phyloP scores from a whole-genome alignment of 2,797 vertebrate species.

The Danio kyathit region DNA sequence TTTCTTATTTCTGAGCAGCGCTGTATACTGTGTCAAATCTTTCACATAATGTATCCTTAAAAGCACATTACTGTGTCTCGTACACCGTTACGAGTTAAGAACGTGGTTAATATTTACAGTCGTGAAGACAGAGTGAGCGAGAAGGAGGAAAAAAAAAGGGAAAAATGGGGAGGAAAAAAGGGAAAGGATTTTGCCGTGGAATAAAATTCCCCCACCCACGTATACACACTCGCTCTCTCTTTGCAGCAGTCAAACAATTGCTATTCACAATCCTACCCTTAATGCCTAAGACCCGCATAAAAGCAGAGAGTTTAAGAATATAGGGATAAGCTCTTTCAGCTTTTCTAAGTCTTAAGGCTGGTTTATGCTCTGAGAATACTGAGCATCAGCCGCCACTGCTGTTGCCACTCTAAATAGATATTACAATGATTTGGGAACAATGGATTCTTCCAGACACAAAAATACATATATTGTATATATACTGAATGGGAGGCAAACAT shows the following conservation, averaged over 20 bases:
- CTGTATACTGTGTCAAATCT: constrained; percentile 83
- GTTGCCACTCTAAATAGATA: constrained; percentile 89
- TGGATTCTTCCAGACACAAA: constrained; percentile 84
- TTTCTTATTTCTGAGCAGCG: constrained; percentile 80
- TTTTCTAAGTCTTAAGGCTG: constrained; percentile 87
- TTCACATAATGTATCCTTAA: constrained; percentile 86
- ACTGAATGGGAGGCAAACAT: constrained; percentile 83
- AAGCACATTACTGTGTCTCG: constrained; percentile 85
- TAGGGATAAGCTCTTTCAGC: constrained; percentile 88
- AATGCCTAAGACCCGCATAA: constrained; percentile 89
- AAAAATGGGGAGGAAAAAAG: constrained; percentile 71
- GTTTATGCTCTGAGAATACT: constrained; percentile 86
- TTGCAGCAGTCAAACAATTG: constrained; percentile 85
- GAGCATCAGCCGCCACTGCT: constrained; percentile 82
- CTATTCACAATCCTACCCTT: constrained; percentile 88
- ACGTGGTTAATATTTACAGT: constrained; percentile 86
- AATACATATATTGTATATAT: constrained; percentile 83
- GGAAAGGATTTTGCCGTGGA: constrained; percentile 78
- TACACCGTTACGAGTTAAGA: constrained; percentile 85
- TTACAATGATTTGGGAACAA: constrained; percentile 90
- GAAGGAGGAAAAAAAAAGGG: constrained; percentile 23
- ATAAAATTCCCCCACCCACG: constrained; percentile 86
- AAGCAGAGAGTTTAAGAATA: constrained; percentile 88
- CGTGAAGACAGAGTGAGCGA: constrained; percentile 54
- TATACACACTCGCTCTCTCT: constrained; percentile 80